Percentiles rank a stretch among this genome's conserved stretches.
Conservation (phyloP, 2,888 invertebrate species). For the Tromatobia lineatoria region DNA sequence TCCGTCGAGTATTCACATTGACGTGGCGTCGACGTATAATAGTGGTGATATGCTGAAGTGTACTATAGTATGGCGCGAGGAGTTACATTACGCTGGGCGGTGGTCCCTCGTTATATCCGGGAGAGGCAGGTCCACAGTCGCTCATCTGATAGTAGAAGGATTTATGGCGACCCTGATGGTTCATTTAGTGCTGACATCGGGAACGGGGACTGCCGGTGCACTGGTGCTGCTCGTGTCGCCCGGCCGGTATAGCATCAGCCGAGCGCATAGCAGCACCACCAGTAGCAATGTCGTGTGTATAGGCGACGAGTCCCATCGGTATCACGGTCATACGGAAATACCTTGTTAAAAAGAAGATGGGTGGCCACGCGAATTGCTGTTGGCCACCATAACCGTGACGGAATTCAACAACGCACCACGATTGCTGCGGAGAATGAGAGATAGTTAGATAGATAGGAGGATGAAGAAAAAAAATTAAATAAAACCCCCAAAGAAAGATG, state of each 20-base stretch:
- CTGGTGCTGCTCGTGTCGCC: slow-evolving; percentile 62
- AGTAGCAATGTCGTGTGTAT: slow-evolving; percentile 53
- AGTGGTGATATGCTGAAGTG: background rate
- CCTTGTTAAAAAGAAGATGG: slow-evolving; percentile 75
- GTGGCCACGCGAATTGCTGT: slow-evolving; percentile 60
- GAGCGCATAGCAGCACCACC: slow-evolving; percentile 15
- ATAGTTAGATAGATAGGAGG: slow-evolving; percentile 51
- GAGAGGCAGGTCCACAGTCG: slow-evolving; percentile 76
- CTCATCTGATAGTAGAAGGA: slow-evolving; percentile 81
- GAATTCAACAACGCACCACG: slow-evolving; percentile 65
- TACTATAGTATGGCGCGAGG: slow-evolving; percentile 73
- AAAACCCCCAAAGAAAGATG: slow-evolving; percentile 5
- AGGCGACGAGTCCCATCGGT: slow-evolving; percentile 62
- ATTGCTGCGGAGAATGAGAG: slow-evolving; percentile 63
- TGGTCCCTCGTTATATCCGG: slow-evolving; percentile 82
- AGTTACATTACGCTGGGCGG: slow-evolving; percentile 81
- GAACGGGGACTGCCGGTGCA: slow-evolving; percentile 71
- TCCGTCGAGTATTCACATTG: slow-evolving; percentile 8
- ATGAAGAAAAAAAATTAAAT: background rate
- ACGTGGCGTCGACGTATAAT: slow-evolving; percentile 8
- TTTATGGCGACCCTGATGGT: slow-evolving; percentile 82
- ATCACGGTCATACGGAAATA: slow-evolving; percentile 80
- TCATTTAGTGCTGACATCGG: slow-evolving; percentile 82
- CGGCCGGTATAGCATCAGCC: slow-evolving; percentile 59
- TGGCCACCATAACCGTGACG: slow-evolving; percentile 65